A percentile compares a stretch with the other conserved stretches of the same genome.
Evolutionary conservation across 2,113 vertebrate genomes (phyloP).

Genomic region (Rattus norvegicus): GRCr8 NC_086020.1:53092001-53092500

Average conservation of each 20-base stretch:
- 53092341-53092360: conserved; percentile 29
- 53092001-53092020: background rate
- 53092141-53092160: background rate
- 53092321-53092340: background rate
- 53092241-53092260: conserved; percentile 34
- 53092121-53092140: background rate
- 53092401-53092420: background rate
- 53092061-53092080: background rate
- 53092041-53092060: background rate
- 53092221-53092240: conserved; percentile 17
- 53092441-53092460: background rate
- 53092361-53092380: background rate
- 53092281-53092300: conserved; percentile 1
- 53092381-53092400: conserved; percentile 2
- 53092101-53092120: background rate
- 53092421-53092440: background rate
- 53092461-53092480: background rate
- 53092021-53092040: background rate
- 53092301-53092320: conserved; percentile 1
- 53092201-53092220: conserved; percentile 32
- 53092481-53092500: background rate
- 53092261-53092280: background rate
- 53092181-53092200: conserved; percentile 10
- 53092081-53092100: background rate
- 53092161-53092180: conserved; percentile 17